Evolutionary conservation across 2,797 vertebrate species (phyloP).

Genomic region (Glyptemys insculpta): DNA sequence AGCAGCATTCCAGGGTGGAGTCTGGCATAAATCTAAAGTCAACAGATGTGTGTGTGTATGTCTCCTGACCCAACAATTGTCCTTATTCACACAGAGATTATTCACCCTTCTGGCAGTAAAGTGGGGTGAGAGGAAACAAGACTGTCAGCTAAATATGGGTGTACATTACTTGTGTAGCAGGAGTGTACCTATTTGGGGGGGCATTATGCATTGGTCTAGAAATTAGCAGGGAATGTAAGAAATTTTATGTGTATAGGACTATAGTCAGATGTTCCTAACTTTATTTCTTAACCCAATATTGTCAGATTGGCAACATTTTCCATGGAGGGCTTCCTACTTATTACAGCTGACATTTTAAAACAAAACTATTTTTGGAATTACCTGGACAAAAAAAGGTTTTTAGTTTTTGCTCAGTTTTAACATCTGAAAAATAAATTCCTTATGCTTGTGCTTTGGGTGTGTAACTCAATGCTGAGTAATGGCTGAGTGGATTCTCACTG

Average conservation of each 20-base stretch:
- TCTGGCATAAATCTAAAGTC: constrained; percentile 27
- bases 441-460: not conserved
- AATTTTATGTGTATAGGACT: not conserved
- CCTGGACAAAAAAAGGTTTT: not conserved
- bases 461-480: not conserved
- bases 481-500: not conserved
- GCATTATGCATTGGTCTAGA: constrained; percentile 52
- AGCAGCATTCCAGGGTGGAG: constrained; percentile 45
- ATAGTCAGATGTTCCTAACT: constrained; percentile 21
- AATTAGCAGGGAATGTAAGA: constrained; percentile 24
- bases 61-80: constrained; percentile 38
- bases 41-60: constrained; percentile 6
- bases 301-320: constrained; percentile 65
- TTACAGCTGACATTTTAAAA: constrained; percentile 30
- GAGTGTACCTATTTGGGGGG: constrained; percentile 42
- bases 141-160: constrained; percentile 49
- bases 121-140: constrained; percentile 21
- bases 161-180: constrained; percentile 41
- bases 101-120: constrained; percentile 45
- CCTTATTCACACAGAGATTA: constrained; percentile 50
- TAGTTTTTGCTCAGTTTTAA: not conserved
- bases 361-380: constrained; percentile 61
- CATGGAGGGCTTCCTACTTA: constrained; percentile 35
- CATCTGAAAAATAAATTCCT: constrained; percentile 31
- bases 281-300: constrained; percentile 56